Conservation (phyloP, 2,888 invertebrate species). For the Sinodicranocentrus sp. region DNA sequence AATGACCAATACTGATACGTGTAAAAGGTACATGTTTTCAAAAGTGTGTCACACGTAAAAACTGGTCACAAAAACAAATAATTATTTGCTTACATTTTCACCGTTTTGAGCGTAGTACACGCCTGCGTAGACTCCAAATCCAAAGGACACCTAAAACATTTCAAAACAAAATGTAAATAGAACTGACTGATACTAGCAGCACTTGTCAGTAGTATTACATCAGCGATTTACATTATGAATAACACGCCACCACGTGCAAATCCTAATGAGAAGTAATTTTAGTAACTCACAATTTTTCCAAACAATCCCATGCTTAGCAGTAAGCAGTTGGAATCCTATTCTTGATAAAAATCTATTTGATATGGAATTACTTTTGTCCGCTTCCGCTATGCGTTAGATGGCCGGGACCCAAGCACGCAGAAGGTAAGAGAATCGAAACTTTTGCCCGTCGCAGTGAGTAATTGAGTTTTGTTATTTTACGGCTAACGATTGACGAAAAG, state of each 20-base stretch:
- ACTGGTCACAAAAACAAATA: background rate
- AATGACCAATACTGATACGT: too few species aligned
- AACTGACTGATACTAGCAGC: conserved; percentile 76
- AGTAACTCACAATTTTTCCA: conserved; percentile 59
- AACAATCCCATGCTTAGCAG: conserved; percentile 70
- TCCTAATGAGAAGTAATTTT: background rate
- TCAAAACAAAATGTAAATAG: conserved; percentile 2
- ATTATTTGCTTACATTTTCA: conserved; percentile 78
- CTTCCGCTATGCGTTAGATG: too few species aligned
- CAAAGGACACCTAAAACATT: conserved; percentile 83
- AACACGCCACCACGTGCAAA: background rate
- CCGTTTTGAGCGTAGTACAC: conserved; percentile 88
- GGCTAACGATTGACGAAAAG: too few species aligned
- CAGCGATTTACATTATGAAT: background rate
- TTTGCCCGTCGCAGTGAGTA: too few species aligned
- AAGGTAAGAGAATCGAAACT: too few species aligned
- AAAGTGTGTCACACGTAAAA: background rate
- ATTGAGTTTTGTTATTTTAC: too few species aligned
- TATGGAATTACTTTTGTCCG: too few species aligned
- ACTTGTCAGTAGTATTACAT: background rate
- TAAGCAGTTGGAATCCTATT: too few species aligned
- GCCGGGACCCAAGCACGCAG: too few species aligned
- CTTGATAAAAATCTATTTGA: too few species aligned
- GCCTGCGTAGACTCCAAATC: conserved; percentile 86
- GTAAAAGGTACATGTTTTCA: background rate